These are phyloP conservation scores for Onychostruthus taczanowskii DNA, from an alignment of 2,113 vertebrate species.

Conservation along the genomic window DNA sequence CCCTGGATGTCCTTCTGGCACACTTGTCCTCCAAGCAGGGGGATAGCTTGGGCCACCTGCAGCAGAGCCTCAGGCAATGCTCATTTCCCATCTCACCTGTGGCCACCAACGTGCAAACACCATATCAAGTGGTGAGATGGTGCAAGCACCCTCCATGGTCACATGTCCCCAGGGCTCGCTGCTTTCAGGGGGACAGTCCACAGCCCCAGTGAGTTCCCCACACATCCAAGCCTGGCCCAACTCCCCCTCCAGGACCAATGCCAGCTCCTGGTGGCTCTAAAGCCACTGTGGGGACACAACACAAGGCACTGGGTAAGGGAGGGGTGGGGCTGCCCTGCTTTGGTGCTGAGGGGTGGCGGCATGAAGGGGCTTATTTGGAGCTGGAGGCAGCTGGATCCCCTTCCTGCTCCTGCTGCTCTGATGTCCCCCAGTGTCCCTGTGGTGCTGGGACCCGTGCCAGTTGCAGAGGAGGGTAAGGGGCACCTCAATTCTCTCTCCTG, in stretches of 20 bases:
- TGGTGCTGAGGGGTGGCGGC: neutral
- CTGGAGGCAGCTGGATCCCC: neutral
- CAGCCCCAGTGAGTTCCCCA: neutral
- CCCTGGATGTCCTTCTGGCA: neutral
- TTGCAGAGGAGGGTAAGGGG: neutral
- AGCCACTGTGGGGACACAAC: neutral
- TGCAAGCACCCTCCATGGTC: neutral
- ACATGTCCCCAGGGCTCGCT: neutral
- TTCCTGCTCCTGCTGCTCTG: neutral
- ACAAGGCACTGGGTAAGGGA: neutral
- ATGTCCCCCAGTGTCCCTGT: neutral
- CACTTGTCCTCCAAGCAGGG: neutral
- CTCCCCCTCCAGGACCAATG: neutral
- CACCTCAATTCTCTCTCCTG: neutral
- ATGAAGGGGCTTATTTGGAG: neutral
- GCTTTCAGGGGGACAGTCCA: neutral
- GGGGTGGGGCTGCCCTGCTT: neutral
- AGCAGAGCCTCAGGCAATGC: neutral
- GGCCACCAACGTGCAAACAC: neutral
- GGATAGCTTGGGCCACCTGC: neutral
- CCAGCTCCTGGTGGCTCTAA: neutral
- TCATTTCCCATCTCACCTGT: neutral
- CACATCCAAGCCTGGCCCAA: neutral
- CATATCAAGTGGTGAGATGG: neutral
- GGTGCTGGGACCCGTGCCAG: neutral